Evolutionary conservation across 2,797 vertebrate species (phyloP), one percentile per base, ranked within the genome.

Genomic region (Anas bahamensis): DNA sequence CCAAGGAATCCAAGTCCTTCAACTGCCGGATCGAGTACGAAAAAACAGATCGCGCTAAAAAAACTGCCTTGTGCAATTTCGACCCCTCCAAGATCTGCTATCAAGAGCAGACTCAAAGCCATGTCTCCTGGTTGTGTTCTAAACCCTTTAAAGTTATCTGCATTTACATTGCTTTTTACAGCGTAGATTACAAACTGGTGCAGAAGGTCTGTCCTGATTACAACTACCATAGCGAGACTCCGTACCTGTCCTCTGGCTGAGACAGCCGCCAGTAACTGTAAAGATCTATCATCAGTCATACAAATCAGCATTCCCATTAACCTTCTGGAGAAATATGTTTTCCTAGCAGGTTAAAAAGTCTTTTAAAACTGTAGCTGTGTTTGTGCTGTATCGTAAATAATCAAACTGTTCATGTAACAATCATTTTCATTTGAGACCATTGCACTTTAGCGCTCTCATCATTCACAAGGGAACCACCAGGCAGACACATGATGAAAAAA

Each of bases 81-180:
- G 99, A 99, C 96, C 98, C 98, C 3, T 98, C 99, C 56, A 99
- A 99, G 97, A 98, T 99, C 95, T 99, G 99, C 97, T 99, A 99
- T 72, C 99, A 99, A 98, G 99, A 99, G 98, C 99, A 99, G 95
- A 99, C 99, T 33, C 99, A 99, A 97, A 99, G 99, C 97, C 99
- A 99, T 33, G 99, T 99, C 78, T 99, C 99, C 95, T 99, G 99
- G 99, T 97, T 99, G 95, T 99, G 99, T 94, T 99, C 99, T 7
- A 99, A 99, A 95, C 99, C 99, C 23, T 99, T 99, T 95, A 99
- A 99, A 96, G 99, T 99, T 90, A 99, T 99, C 97, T 99, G 99
- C 98, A 99, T 99, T 97, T 99, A 99, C 96, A 99, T 99, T 63
- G 99, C 99, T 78, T 99, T 99, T 97, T 99, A 99, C 98, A 99